Conservation (phyloP, 1,140 invertebrate species). For the Eurytemora carolleeae region DNA sequence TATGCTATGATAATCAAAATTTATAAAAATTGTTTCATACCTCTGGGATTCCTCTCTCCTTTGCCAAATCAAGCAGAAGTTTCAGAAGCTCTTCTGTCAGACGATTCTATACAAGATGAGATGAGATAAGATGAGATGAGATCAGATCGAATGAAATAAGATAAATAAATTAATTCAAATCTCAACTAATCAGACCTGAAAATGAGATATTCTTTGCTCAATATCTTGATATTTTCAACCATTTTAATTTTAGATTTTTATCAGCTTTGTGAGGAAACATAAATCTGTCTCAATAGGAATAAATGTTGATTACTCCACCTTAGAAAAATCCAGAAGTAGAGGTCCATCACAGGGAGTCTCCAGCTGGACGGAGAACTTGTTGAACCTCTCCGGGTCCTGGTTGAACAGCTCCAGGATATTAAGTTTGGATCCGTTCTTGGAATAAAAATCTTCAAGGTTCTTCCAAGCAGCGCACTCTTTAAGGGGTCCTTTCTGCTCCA, state of each 20-base stretch:
- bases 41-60: not conserved
- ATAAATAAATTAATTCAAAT: too few species aligned
- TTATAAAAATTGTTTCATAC: too few species aligned
- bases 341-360: constrained; percentile 57
- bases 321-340: constrained; percentile 85
- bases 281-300: too few species aligned
- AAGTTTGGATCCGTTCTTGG: constrained; percentile 41
- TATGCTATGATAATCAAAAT: too few species aligned
- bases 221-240: too few species aligned
- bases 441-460: constrained; percentile 48
- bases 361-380: constrained; percentile 53
- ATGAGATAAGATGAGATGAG: too few species aligned
- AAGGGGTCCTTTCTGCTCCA: constrained; percentile 25
- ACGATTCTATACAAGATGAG: not conserved
- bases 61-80: not conserved
- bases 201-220: too few species aligned
- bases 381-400: constrained; percentile 49
- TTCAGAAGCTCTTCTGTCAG: not conserved
- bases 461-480: constrained; percentile 43
- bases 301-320: too few species aligned
- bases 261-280: too few species aligned
- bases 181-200: too few species aligned
- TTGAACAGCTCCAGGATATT: constrained; percentile 55
- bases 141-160: too few species aligned
- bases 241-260: too few species aligned